A percentile compares a stretch with the other conserved stretches of the same genome.
These are phyloP conservation scores for Penelope pileata DNA, from an alignment of 2,113 vertebrate genomes.

Conservation along the genomic window DNA sequence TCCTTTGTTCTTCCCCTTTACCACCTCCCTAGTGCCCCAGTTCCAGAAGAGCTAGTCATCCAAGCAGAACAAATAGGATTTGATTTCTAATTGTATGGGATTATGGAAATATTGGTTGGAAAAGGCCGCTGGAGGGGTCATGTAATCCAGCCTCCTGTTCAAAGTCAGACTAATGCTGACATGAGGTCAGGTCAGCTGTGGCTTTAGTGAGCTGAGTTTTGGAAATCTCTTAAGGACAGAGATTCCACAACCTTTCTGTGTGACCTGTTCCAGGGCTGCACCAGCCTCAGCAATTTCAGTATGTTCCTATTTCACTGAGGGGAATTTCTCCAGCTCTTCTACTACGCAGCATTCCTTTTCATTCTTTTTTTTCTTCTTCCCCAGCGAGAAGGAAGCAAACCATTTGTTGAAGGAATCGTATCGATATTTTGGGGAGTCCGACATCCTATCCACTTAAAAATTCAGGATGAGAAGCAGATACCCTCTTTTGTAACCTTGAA, in stretches of 20 bases:
- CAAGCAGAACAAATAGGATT: neutral
- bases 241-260: neutral
- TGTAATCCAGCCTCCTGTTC: neutral
- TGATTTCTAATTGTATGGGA: too few species aligned
- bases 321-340: neutral
- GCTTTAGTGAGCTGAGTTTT: neutral
- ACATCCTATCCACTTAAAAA: constrained; percentile 88
- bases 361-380: neutral
- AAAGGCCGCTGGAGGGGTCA: neutral
- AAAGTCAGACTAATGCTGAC: neutral
- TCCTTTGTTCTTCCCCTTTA: neutral
- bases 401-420: constrained; percentile 86
- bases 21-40: neutral
- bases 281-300: rapidly evolving
- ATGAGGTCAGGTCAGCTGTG: neutral
- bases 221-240: neutral
- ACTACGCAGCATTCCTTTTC: neutral
- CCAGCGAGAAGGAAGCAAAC: constrained; percentile 71
- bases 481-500: constrained; percentile 67
- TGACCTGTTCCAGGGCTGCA: neutral
- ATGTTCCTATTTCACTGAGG: neutral
- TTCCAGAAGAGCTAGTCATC: neutral
- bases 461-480: constrained; percentile 89
- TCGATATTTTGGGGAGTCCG: constrained; percentile 91
- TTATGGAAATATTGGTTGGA: neutral